These are phyloP conservation scores for Aplodontia rufa DNA, from an alignment of 2,113 vertebrate genomes.

Conservation along the genomic window DNA sequence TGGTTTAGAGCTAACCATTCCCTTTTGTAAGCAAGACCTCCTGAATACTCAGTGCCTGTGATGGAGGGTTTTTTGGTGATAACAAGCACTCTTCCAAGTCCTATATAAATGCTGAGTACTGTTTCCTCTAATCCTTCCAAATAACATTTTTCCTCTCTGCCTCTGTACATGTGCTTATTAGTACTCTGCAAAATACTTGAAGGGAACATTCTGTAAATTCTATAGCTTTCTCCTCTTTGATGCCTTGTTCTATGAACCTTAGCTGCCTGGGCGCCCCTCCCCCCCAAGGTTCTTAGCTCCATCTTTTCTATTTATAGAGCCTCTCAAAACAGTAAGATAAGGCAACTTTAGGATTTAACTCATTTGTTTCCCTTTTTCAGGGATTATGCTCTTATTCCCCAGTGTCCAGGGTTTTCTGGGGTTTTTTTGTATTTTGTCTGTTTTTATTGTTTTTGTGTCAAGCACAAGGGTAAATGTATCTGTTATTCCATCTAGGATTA, in stretches of 20 bases:
- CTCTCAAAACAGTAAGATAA: neutral
- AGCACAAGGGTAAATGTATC: no score
- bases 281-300: neutral
- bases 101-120: neutral
- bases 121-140: neutral
- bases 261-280: neutral
- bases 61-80: neutral
- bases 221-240: neutral
- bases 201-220: neutral
- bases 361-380: neutral
- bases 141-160: neutral
- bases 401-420: neutral
- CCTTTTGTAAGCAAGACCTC: neutral
- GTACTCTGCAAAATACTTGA: neutral
- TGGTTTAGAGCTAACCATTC: neutral
- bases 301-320: neutral
- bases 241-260: neutral
- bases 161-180: neutral
- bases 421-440: neutral
- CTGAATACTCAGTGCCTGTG: neutral
- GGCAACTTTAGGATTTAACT: neutral
- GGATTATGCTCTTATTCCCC: neutral
- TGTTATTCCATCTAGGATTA: no score
- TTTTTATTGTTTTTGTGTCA: neutral
- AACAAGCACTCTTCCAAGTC: neutral